A percentile compares a stretch with the other conserved stretches of the same genome.
Conservation (phyloP, 2,113 vertebrate genomes). For the Mesoclemmys tuberculata region DNA sequence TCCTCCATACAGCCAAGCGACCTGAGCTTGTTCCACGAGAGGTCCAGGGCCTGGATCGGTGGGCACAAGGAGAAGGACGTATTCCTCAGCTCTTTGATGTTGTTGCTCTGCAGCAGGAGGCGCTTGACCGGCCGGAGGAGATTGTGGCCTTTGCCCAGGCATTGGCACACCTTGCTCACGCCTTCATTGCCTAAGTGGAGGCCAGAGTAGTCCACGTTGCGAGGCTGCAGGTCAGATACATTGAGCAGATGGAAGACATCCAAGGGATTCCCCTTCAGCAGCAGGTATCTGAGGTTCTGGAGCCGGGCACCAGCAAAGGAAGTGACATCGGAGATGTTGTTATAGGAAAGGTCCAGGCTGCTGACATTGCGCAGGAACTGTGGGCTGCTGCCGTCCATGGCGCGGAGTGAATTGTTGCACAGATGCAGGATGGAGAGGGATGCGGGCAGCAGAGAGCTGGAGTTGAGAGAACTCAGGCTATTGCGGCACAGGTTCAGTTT, state of each 20-base stretch:
- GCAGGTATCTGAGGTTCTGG: slow-evolving; percentile 54
- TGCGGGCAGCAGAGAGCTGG: slow-evolving; percentile 61
- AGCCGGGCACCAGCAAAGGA: slow-evolving; percentile 74
- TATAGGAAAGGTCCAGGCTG: slow-evolving; percentile 80
- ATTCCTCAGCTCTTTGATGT: background rate
- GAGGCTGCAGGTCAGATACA: slow-evolving; percentile 55
- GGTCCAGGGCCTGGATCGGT: slow-evolving; percentile 58
- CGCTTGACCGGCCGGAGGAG: slow-evolving; percentile 35
- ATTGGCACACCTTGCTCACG: slow-evolving; percentile 55
- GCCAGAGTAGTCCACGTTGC: slow-evolving; percentile 79
- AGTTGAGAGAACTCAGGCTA: slow-evolving; percentile 1
- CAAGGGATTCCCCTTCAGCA: slow-evolving; percentile 72
- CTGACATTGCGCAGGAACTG: slow-evolving; percentile 61
- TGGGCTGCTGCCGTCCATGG: slow-evolving; percentile 35
- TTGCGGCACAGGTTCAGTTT: slow-evolving; percentile 45
- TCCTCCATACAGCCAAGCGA: background rate
- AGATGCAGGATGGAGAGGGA: slow-evolving; percentile 70
- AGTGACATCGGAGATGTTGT: slow-evolving; percentile 11
- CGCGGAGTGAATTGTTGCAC: slow-evolving; percentile 73
- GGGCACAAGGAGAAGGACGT: slow-evolving; percentile 62
- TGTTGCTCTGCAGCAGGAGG: slow-evolving; percentile 58
- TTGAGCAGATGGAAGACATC: slow-evolving; percentile 68
- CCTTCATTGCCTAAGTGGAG: slow-evolving; percentile 31
- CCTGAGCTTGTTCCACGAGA: slow-evolving; percentile 78
- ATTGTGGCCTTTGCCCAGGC: slow-evolving; percentile 11